Evolutionary conservation across 2,888 invertebrate genomes (phyloP).

Genomic region (Tenthredo mesomela): DNA sequence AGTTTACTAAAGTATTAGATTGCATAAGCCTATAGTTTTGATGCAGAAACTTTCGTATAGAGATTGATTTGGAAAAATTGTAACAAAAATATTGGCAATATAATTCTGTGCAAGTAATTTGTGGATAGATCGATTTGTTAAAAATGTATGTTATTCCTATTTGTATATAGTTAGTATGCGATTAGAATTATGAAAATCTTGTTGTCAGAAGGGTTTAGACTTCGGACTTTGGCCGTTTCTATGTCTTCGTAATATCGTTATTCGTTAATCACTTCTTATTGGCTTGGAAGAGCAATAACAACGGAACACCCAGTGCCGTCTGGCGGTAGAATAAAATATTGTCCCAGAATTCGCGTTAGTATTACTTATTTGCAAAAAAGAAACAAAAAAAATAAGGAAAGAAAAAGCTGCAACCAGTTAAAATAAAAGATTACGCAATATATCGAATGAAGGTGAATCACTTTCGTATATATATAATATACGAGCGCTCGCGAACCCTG

Average conservation of each 20-base stretch:
- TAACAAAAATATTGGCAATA: too few relatives aligned
- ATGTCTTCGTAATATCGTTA: slow-evolving; percentile 46
- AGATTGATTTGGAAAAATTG: not conserved
- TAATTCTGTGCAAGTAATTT: too few relatives aligned
- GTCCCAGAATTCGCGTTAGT: not conserved
- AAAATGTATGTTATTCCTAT: not conserved
- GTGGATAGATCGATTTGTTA: too few relatives aligned
- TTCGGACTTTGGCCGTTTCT: not conserved
- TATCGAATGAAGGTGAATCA: not conserved
- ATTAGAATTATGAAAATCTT: not conserved
- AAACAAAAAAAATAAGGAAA: not conserved
- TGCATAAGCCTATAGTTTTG: slow-evolving; percentile 31
- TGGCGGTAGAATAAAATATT: not conserved
- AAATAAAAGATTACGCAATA: not conserved
- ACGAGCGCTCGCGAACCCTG: not conserved
- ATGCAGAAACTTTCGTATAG: not conserved
- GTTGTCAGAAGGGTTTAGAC: slow-evolving; percentile 5
- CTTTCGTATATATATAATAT: not conserved
- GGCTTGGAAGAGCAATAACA: slow-evolving; percentile 35
- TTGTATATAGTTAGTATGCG: not conserved
- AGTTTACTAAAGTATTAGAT: slow-evolving; percentile 6
- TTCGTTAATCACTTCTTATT: slow-evolving; percentile 37
- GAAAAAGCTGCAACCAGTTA: not conserved
- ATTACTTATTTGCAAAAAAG: not conserved
- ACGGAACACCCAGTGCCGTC: not conserved